Conservation (phyloP, 2,888 invertebrate species). For the Cetonia aurata region DNA sequence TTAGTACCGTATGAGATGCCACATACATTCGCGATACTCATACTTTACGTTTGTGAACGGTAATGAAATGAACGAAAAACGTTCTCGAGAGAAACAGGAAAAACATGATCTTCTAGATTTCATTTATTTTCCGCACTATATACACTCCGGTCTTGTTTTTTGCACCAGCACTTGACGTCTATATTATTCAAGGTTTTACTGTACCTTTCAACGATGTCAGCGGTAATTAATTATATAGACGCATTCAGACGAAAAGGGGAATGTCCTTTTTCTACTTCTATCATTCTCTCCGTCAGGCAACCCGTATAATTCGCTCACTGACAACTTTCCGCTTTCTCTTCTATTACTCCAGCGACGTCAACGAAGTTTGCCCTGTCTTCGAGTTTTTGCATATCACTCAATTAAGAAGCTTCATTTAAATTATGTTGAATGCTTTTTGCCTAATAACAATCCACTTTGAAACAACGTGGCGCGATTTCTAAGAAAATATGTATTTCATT, state of each 20-base stretch:
- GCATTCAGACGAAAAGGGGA: constrained; percentile 38
- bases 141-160: constrained; percentile 11
- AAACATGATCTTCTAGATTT: constrained; percentile 18
- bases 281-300: constrained; percentile 51
- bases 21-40: too few species aligned
- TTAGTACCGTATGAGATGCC: too few species aligned
- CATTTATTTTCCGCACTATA: constrained; percentile 6
- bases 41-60: constrained; percentile 3
- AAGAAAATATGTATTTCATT: background rate
- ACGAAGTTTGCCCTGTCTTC: constrained; percentile 50
- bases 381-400: constrained; percentile 54
- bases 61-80: background rate
- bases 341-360: constrained; percentile 44
- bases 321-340: constrained; percentile 51
- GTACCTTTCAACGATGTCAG: constrained; percentile 28
- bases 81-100: background rate
- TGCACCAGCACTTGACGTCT: constrained; percentile 15
- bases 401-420: constrained; percentile 59
- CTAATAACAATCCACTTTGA: constrained; percentile 53
- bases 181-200: constrained; percentile 20
- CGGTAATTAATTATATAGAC: constrained; percentile 37
- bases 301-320: constrained; percentile 50
- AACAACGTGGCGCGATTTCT: constrained; percentile 41
- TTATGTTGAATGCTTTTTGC: constrained; percentile 57
- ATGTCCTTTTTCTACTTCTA: constrained; percentile 38